phyloP scores from a whole-genome alignment of 2,888 invertebrate genomes.

The Crematogaster levior region DNA sequence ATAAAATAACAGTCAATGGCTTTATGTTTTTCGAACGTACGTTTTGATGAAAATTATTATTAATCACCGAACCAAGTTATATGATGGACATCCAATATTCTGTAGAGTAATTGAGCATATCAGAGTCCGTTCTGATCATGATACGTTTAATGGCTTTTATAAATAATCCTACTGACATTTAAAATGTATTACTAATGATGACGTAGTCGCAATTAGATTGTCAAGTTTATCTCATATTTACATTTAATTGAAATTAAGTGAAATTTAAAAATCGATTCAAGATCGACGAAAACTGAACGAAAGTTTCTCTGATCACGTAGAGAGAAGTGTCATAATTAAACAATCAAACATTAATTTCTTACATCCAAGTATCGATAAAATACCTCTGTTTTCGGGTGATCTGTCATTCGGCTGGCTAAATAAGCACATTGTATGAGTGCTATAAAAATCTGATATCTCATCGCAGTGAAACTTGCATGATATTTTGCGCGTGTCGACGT shows the following conservation, averaged over 20 bases:
- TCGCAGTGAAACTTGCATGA: constrained; percentile 25
- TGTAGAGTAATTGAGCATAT: not conserved
- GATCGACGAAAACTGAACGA: not conserved
- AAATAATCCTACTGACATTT: not conserved
- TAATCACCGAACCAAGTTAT: not conserved
- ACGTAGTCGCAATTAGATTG: not conserved
- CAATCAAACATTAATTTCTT: not conserved
- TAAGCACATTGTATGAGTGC: not conserved
- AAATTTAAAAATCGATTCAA: not conserved
- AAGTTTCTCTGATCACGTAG: not conserved
- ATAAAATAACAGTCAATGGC: constrained; percentile 20
- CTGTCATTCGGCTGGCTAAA: not conserved
- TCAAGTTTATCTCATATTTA: not conserved
- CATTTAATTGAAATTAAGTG: too few relatives aligned
- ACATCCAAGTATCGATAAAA: not conserved
- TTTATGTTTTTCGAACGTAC: not conserved
- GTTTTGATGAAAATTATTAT: constrained; percentile 4
- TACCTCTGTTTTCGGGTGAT: not conserved
- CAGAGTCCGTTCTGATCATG: not conserved
- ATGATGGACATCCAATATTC: not conserved
- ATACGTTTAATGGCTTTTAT: not conserved
- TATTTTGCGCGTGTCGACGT: constrained; percentile 76
- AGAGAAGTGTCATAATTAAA: not conserved
- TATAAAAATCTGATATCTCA: not conserved
- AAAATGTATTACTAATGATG: constrained; percentile 1